phyloP scores from a whole-genome alignment of 2,888 invertebrate genomes.

The Zaprionus bogoriensis region DNA sequence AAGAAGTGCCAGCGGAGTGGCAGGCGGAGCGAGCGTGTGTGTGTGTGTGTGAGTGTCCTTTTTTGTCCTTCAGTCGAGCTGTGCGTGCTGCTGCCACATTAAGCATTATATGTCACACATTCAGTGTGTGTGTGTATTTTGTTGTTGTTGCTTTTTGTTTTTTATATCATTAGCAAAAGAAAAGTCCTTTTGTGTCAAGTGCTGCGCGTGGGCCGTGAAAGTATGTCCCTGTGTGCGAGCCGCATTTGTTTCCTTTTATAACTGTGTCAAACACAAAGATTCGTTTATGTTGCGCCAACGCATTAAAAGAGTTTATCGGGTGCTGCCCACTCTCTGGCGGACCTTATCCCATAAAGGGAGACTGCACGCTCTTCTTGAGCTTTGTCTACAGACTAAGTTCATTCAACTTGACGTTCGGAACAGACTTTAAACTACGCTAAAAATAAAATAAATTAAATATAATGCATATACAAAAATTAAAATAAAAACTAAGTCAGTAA shows the following conservation, averaged over 20 bases:
- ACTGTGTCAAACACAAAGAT: conserved; percentile 79
- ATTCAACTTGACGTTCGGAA: no score
- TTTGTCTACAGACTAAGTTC: not conserved
- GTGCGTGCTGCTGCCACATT: conserved; percentile 46
- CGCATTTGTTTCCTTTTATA: conserved; percentile 76
- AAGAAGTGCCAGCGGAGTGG: conserved; percentile 26
- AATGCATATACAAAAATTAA: no score
- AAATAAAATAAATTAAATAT: no score
- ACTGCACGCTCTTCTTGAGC: no score
- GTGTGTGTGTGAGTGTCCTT: conserved; percentile 47
- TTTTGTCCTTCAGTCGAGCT: conserved; percentile 51
- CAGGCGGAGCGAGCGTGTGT: conserved; percentile 5
- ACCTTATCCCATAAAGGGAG: conserved; percentile 30
- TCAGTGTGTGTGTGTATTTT: no score
- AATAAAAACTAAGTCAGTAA: no score
- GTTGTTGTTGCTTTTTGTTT: conserved; percentile 6
- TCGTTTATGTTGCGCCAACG: conserved; percentile 56
- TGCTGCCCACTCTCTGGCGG: conserved; percentile 29
- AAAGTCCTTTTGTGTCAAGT: conserved; percentile 68
- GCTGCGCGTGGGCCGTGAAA: conserved; percentile 44
- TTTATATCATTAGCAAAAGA: conserved; percentile 67
- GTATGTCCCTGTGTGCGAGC: conserved; percentile 43
- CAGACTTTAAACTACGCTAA: no score
- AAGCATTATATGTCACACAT: conserved; percentile 62
- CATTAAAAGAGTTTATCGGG: conserved; percentile 62